Evolutionary conservation across 2,888 invertebrate genomes (phyloP).

Genomic region (Agrochola circellaris): DNA sequence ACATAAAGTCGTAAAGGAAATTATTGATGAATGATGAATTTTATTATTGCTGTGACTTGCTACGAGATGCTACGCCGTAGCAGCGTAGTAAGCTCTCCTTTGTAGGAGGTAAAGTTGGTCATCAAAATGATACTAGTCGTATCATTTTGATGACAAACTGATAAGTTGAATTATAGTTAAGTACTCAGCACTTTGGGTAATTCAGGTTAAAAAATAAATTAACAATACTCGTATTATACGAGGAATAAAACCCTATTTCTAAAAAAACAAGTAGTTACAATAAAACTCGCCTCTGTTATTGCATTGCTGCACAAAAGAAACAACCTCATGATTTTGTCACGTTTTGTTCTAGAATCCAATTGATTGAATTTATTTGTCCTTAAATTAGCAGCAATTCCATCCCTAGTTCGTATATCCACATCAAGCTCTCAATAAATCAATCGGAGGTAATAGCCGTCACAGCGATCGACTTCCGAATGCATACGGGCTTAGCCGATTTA

Average conservation of each 20-base stretch:
- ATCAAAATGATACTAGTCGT: conserved; percentile 4
- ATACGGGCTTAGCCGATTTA: conserved; percentile 34
- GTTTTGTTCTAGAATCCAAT: background rate
- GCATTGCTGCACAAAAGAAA: background rate
- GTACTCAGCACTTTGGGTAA: background rate
- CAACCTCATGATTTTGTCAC: background rate
- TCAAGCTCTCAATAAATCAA: conserved; percentile 34
- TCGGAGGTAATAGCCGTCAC: conserved; percentile 45
- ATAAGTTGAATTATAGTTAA: background rate
- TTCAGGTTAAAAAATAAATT: background rate
- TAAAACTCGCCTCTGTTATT: background rate
- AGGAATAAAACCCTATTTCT: no score
- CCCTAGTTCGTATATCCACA: background rate
- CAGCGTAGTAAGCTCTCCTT: conserved; percentile 38
- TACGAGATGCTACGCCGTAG: conserved; percentile 59
- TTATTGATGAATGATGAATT: no score
- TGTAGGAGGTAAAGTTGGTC: conserved; percentile 10
- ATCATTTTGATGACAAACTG: background rate
- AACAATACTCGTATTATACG: background rate
- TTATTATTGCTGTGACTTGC: conserved; percentile 12
- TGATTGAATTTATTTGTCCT: background rate
- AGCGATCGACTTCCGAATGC: conserved; percentile 48
- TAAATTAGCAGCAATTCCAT: background rate
- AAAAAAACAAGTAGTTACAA: background rate
- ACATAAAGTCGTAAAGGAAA: background rate